phyloP scores from a whole-genome alignment of 2,113 vertebrate genomes.

The Halichoeres trimaculatus region DNA sequence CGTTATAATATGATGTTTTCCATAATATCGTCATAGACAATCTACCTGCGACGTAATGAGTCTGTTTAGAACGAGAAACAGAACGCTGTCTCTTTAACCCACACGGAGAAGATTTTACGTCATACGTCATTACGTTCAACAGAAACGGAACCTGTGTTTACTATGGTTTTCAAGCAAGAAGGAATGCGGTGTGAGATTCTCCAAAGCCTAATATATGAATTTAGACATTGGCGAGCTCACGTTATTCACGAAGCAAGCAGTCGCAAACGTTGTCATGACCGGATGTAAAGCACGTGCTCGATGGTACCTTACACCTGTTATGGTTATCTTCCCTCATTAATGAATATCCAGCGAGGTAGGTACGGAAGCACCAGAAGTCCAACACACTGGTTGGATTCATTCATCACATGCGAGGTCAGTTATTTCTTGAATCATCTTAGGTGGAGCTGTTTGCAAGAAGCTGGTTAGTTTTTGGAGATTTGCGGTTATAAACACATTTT shows the following conservation, averaged over 20 bases:
- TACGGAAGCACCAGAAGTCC: background rate
- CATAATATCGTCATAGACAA: conserved; percentile 12
- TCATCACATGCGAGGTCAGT: no score
- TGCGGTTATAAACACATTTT: background rate
- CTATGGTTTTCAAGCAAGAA: background rate
- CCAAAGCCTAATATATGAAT: no score
- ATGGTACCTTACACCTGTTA: background rate
- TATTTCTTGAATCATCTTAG: background rate
- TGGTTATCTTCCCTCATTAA: background rate
- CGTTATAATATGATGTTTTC: background rate
- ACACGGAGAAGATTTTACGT: background rate
- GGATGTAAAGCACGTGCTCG: background rate
- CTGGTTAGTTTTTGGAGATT: background rate
- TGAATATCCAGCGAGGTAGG: background rate
- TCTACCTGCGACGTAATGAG: background rate
- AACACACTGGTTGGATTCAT: background rate
- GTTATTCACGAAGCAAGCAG: no score
- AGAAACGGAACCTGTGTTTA: background rate
- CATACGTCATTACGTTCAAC: conserved; percentile 53
- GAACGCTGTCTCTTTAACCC: conserved; percentile 56
- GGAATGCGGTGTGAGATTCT: background rate
- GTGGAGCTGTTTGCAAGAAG: background rate
- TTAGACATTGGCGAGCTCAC: background rate
- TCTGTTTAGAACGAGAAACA: background rate
- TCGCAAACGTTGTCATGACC: background rate